phyloP scores from a whole-genome alignment of 2,888 invertebrate genomes.

The Coelogynopora nodosa region DNA sequence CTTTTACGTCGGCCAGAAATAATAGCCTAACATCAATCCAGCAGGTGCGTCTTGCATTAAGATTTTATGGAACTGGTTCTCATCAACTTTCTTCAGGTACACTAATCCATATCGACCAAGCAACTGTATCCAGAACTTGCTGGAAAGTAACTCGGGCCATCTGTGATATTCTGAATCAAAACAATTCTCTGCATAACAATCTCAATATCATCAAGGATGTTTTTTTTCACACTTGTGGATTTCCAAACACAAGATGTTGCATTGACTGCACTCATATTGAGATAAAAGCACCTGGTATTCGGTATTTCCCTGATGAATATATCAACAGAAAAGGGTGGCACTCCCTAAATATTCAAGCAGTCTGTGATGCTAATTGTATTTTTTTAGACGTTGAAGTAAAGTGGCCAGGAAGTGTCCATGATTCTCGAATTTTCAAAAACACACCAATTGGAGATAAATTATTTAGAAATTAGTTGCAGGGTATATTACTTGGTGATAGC shows the following conservation, averaged over 20 bases:
- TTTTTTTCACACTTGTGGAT: not conserved
- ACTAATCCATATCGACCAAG: not conserved
- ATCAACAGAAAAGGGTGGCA: constrained; percentile 16
- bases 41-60: not conserved
- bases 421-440: constrained; percentile 6
- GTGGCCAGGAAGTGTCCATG: constrained; percentile 26
- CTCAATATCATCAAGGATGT: not conserved
- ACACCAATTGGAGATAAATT: not conserved
- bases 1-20: not conserved
- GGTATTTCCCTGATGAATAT: constrained; percentile 14
- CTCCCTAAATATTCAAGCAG: constrained; percentile 12
- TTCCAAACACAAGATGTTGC: not conserved
- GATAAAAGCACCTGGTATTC: not conserved
- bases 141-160: constrained; percentile 13
- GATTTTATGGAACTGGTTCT: not conserved
- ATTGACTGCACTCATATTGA: constrained; percentile 20
- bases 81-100: not conserved
- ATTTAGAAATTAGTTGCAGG: not conserved
- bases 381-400: constrained; percentile 10
- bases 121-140: constrained; percentile 5
- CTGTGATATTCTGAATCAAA: not conserved
- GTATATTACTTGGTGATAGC: constrained; percentile 21
- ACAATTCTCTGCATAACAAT: not conserved
- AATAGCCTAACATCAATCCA: not conserved
- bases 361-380: constrained; percentile 13